These are phyloP conservation scores for Crepidodera aurea DNA, from an alignment of 2,888 invertebrate species.

Conservation along the genomic window DNA sequence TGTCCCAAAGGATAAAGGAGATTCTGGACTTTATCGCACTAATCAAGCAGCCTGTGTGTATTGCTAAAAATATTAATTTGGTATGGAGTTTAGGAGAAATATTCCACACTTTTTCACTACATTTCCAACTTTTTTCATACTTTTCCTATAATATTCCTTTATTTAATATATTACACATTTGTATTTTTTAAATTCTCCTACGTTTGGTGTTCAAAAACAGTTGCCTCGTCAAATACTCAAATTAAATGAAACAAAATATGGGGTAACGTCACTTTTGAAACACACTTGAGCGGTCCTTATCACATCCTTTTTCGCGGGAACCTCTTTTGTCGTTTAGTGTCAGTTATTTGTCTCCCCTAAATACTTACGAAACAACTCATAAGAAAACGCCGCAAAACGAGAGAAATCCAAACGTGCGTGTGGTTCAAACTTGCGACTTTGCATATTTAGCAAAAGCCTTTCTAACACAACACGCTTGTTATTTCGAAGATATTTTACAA, in stretches of 20 bases:
- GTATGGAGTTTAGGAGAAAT: too few relatives aligned
- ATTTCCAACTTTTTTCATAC: too few relatives aligned
- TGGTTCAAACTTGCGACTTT: constrained; percentile 31
- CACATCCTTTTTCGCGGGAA: constrained; percentile 28
- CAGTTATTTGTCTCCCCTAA: constrained; percentile 19
- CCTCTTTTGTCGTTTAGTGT: constrained; percentile 11
- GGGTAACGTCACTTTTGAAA: neutral
- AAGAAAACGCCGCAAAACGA: constrained; percentile 17
- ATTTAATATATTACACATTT: too few relatives aligned
- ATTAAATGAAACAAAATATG: neutral
- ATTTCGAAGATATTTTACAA: constrained; percentile 15
- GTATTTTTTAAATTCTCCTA: too few relatives aligned
- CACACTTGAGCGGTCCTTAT: constrained; percentile 35
- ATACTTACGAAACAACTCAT: constrained; percentile 27
- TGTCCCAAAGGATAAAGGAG: too few relatives aligned
- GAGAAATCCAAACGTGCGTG: constrained; percentile 33
- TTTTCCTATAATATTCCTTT: too few relatives aligned
- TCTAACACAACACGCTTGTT: constrained; percentile 22
- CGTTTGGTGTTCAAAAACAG: too few relatives aligned
- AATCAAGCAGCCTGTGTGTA: too few relatives aligned
- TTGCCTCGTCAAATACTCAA: neutral
- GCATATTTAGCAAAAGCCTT: constrained; percentile 28
- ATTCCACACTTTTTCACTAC: too few relatives aligned
- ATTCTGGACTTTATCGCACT: too few relatives aligned
- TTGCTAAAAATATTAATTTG: too few relatives aligned